These are phyloP conservation scores for Pedetes capensis DNA, from an alignment of 2,113 vertebrate species.

Conservation along the genomic window DNA sequence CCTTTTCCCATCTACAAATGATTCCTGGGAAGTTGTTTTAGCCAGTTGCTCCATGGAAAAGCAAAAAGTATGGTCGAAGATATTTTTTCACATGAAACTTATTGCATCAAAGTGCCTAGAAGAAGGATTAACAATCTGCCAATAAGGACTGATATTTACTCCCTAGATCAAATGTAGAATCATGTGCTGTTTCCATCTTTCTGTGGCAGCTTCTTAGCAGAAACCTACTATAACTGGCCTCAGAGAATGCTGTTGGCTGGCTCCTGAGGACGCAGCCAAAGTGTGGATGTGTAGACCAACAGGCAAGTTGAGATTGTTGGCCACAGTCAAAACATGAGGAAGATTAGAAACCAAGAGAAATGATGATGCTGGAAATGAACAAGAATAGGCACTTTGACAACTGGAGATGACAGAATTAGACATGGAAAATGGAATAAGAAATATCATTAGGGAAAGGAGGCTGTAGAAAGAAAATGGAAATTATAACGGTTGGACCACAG, in stretches of 20 bases:
- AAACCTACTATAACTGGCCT: not conserved
- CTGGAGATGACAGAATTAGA: not conserved
- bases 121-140: not conserved
- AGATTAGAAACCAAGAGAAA: not conserved
- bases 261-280: not conserved
- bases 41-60: not conserved
- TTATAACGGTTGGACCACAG: not conserved
- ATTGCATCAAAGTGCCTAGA: not conserved
- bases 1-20: not conserved
- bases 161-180: not conserved
- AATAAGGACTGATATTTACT: not conserved
- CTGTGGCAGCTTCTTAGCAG: not conserved
- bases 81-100: not conserved
- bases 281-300: not conserved
- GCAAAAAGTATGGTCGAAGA: not conserved
- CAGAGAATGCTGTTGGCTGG: not conserved
- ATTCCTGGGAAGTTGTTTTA: not conserved
- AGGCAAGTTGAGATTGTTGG: not conserved
- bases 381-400: not conserved
- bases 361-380: not conserved
- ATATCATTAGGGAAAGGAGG: not conserved
- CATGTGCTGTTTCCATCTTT: not conserved
- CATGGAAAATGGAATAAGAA: not conserved
- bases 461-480: not conserved
- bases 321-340: not conserved